phyloP scores from a whole-genome alignment of 1,140 invertebrate species.

The Drosophila persimilis region DNA sequence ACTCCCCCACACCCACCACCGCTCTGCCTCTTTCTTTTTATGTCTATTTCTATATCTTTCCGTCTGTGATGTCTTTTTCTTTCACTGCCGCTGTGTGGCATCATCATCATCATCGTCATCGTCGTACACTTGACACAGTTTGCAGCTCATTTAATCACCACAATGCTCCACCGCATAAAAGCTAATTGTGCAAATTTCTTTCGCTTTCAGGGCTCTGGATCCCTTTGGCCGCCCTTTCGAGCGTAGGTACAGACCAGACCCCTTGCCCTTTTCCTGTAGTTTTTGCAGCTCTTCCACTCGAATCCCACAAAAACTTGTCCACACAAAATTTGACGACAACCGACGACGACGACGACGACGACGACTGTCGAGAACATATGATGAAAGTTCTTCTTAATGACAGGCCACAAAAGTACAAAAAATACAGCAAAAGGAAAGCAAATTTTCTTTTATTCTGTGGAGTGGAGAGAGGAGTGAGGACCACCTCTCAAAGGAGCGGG shows the following conservation, averaged over 20 bases:
- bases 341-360: constrained; percentile 30
- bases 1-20: not conserved
- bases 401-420: constrained; percentile 8
- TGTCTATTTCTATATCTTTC: constrained; percentile 1
- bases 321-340: constrained; percentile 21
- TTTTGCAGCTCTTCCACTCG: not conserved
- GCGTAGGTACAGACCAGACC: constrained; percentile 1
- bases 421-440: constrained; percentile 15
- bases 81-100: constrained; percentile 2
- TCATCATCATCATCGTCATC: constrained; percentile 12
- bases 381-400: constrained; percentile 57
- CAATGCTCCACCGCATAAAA: constrained; percentile 67
- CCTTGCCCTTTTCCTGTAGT: constrained; percentile 9
- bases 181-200: constrained; percentile 74
- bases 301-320: constrained; percentile 43
- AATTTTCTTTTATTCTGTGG: constrained; percentile 22
- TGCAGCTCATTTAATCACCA: constrained; percentile 79
- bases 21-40: constrained; percentile 10
- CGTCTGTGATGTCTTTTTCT: no score
- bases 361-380: constrained; percentile 48
- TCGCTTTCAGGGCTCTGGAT: not conserved
- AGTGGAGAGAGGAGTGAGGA: constrained; percentile 1
- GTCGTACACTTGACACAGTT: constrained; percentile 73
- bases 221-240: not conserved
- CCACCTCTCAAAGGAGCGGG: no score